phyloP scores from a whole-genome alignment of 2,113 vertebrate genomes.

The Xenus cinereus region DNA sequence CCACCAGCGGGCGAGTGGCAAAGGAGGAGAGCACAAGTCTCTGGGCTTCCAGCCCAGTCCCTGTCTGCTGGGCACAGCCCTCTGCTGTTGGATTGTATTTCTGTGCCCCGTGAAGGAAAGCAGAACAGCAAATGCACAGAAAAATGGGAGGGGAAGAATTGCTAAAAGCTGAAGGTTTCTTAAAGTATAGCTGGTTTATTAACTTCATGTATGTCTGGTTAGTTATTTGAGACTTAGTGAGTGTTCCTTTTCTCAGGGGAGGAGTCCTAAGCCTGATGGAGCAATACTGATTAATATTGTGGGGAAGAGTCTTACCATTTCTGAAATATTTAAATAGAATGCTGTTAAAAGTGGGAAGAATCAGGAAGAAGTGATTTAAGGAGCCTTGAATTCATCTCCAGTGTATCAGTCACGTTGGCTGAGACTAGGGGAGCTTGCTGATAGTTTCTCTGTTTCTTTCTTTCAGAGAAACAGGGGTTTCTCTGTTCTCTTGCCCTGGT shows the following conservation, averaged over 20 bases:
- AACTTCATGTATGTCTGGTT: neutral
- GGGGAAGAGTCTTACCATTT: neutral
- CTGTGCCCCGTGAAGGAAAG: neutral
- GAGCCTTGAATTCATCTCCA: neutral
- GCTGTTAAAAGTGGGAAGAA: neutral
- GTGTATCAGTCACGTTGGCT: neutral
- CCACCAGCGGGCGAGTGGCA: fast-evolving
- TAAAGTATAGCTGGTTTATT: neutral
- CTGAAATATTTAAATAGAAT: neutral
- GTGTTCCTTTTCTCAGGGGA: neutral
- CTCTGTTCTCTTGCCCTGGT: neutral
- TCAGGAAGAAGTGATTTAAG: neutral
- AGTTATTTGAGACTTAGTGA: neutral
- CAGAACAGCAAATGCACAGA: neutral
- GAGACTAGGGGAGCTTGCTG: neutral
- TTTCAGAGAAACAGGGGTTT: no score
- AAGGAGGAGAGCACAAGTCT: neutral
- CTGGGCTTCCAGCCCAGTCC: neutral
- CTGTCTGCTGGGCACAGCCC: neutral
- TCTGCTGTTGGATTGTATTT: neutral
- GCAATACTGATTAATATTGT: neutral
- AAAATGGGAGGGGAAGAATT: neutral
- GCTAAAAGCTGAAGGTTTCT: neutral
- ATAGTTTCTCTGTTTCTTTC: no score
- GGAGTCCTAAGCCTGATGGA: neutral